A percentile compares a stretch with the other conserved stretches of the same genome.
phyloP scores from a whole-genome alignment of 2,888 invertebrate species.

The Limnephilus auricula region DNA sequence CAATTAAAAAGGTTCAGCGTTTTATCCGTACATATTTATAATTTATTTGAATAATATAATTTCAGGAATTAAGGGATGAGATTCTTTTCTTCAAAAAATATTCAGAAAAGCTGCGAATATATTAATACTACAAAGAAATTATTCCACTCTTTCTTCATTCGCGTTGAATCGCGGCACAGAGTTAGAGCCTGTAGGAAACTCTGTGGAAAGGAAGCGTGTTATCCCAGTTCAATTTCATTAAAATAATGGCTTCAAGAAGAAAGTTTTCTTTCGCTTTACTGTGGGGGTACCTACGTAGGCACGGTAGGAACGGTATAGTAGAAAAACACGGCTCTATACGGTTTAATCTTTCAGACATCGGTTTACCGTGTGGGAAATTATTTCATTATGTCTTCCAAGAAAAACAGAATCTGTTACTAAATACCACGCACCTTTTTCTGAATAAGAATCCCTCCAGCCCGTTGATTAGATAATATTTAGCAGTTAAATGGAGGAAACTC shows the following conservation, averaged over 20 bases:
- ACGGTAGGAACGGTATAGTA: background rate
- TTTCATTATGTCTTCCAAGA: constrained; percentile 22
- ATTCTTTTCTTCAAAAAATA: background rate
- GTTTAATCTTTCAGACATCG: constrained; percentile 19
- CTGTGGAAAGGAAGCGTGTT: constrained; percentile 43
- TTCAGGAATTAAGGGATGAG: constrained; percentile 18
- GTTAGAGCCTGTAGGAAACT: background rate
- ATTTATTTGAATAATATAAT: constrained; percentile 28
- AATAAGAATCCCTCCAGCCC: background rate
- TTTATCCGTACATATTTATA: background rate
- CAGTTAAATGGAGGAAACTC: background rate
- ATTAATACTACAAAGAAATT: constrained; percentile 12
- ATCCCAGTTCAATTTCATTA: constrained; percentile 62
- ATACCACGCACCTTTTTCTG: background rate
- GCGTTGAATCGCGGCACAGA: background rate
- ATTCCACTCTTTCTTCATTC: background rate
- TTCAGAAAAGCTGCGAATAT: background rate
- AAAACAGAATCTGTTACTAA: background rate
- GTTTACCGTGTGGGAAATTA: constrained; percentile 35
- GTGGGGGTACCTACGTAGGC: background rate
- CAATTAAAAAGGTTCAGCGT: background rate
- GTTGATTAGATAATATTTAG: background rate
- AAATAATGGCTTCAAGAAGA: constrained; percentile 58
- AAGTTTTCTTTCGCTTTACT: constrained; percentile 47
- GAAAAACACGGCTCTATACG: background rate